Conservation (phyloP, 92 coral and sea anemone species). For the Blastomussa wellsi region DNA sequence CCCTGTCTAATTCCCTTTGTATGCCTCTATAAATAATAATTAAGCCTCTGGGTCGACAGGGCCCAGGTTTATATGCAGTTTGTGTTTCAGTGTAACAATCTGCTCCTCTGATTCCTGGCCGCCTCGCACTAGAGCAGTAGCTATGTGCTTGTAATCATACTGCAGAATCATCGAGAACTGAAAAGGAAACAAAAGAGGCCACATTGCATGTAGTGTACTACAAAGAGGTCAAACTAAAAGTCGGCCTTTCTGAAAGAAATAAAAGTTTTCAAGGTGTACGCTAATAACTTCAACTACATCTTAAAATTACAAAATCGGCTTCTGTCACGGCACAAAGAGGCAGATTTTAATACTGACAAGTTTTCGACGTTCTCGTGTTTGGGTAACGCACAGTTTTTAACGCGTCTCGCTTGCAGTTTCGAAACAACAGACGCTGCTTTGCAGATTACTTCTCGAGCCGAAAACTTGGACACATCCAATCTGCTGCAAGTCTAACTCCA, state of each 20-base stretch:
- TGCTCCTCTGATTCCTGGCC: constrained; percentile 84
- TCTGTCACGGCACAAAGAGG: neutral
- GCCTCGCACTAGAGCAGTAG: constrained; percentile 78
- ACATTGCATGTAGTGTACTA: neutral
- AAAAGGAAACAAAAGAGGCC: neutral
- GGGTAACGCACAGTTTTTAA: no score
- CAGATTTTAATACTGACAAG: no score
- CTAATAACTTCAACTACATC: neutral
- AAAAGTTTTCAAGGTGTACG: neutral
- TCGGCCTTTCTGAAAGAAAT: neutral
- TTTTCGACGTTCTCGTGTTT: no score
- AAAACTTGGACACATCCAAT: no score
- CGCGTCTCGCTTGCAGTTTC: no score
- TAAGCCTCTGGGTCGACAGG: constrained; percentile 51
- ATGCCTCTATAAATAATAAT: neutral
- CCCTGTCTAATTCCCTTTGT: neutral
- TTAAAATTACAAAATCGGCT: neutral
- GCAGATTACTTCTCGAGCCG: no score
- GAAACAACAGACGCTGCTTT: no score
- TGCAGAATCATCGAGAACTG: constrained; percentile 90
- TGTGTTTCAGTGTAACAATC: constrained; percentile 70
- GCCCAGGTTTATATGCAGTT: constrained; percentile 85
- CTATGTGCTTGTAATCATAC: constrained; percentile 91
- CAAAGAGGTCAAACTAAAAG: neutral
- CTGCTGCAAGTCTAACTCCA: no score